These are phyloP conservation scores for Ageneiosus marmoratus DNA, from an alignment of 2,113 vertebrate genomes.

Conservation along the genomic window DNA sequence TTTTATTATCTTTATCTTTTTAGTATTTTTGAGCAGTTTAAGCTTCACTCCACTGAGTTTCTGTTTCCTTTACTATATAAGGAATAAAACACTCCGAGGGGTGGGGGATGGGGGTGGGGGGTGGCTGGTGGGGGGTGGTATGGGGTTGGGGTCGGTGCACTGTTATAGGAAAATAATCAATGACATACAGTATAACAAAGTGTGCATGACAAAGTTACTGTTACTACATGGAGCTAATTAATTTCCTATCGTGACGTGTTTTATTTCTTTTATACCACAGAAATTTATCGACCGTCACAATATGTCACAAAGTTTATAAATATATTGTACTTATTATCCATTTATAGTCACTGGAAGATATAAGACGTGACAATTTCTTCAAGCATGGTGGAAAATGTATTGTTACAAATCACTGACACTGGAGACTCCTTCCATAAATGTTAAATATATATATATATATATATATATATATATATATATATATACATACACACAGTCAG, in stretches of 20 bases:
- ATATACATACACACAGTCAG: no score
- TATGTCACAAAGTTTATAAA: not conserved
- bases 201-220: not conserved
- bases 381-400: not conserved
- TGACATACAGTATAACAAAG: not conserved
- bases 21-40: not conserved
- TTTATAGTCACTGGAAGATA: no score
- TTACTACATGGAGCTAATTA: not conserved
- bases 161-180: not conserved
- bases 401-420: no score
- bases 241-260: no score
- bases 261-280: not conserved
- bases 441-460: not conserved
- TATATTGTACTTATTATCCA: no score
- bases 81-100: no score
- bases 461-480: no score
- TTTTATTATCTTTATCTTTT: no score
- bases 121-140: no score
- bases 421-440: not conserved
- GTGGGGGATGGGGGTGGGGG: no score
- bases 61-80: not conserved
- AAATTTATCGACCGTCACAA: not conserved
- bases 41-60: not conserved
- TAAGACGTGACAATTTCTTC: no score
- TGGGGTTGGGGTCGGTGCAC: no score